Percentiles rank a stretch among this genome's conserved stretches.
Evolutionary conservation across 2,797 vertebrate species (phyloP).

Genomic region (Myripristis murdjan): DNA sequence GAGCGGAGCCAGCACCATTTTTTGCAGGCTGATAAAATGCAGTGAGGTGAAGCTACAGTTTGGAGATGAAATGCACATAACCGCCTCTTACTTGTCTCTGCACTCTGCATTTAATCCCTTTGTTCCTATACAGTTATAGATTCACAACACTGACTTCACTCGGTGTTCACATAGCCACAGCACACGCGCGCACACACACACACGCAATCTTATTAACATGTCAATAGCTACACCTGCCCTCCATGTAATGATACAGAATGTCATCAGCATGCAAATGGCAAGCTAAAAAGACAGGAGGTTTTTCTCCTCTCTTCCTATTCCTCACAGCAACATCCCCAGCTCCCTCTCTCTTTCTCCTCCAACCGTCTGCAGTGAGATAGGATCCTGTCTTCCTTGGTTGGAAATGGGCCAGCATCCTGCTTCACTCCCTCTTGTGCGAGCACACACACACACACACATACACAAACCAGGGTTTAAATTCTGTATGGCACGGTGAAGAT

Average conservation of each 20-base stretch:
- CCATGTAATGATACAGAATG: constrained; percentile 60
- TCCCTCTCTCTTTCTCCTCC: constrained; percentile 45
- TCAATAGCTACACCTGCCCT: constrained; percentile 79
- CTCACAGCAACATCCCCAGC: constrained; percentile 56
- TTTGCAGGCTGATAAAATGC: not conserved
- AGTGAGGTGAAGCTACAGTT: not conserved
- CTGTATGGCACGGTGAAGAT: not conserved
- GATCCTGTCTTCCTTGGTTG: constrained; percentile 74
- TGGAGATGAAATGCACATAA: not conserved
- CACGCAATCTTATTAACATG: constrained; percentile 67
- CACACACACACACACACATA: too few species aligned
- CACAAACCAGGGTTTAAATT: constrained; percentile 33
- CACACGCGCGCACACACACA: constrained; percentile 55
- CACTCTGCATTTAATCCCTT: constrained; percentile 20
- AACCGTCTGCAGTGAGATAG: constrained; percentile 60
- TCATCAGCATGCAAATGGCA: constrained; percentile 74
- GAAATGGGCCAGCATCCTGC: constrained; percentile 69
- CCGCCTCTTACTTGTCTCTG: not conserved
- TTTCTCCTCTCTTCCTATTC: constrained; percentile 38
- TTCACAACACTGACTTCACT: constrained; percentile 39
- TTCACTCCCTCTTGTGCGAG: constrained; percentile 51
- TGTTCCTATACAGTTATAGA: constrained; percentile 18
- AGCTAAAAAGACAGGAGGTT: constrained; percentile 47
- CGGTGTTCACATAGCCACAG: constrained; percentile 1
- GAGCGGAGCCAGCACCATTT: not conserved